Evolutionary conservation across 2,113 vertebrate species (phyloP).

Genomic region (Peromyscus californicus): DNA sequence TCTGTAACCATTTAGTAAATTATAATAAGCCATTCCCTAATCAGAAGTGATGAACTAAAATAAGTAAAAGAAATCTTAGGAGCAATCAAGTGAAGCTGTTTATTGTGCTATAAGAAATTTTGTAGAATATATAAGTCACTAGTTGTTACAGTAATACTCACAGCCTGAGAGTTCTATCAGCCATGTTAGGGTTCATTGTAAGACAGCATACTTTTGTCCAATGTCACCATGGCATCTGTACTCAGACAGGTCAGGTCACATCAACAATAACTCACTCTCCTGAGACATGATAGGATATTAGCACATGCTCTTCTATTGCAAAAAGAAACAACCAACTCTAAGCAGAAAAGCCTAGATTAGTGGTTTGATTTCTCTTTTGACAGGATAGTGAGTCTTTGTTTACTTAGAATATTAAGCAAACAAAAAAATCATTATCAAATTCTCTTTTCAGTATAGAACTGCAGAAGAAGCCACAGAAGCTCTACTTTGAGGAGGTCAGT

Average conservation of each 20-base stretch:
- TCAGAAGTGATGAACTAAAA: neutral
- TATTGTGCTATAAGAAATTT: neutral
- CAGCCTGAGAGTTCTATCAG: neutral
- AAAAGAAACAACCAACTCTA: neutral
- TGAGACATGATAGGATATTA: neutral
- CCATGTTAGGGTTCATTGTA: neutral
- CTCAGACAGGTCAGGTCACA: neutral
- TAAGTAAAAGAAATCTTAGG: neutral
- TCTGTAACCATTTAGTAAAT: constrained; percentile 40
- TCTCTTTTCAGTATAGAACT: neutral
- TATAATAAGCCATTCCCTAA: neutral
- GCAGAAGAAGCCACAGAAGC: neutral
- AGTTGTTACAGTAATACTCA: neutral
- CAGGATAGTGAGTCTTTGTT: neutral
- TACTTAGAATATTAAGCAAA: neutral
- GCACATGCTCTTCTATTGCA: neutral
- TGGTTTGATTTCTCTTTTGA: neutral
- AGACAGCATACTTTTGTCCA: neutral
- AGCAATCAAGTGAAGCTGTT: neutral
- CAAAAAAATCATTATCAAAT: neutral
- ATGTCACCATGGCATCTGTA: neutral
- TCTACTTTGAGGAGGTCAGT: neutral
- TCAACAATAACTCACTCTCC: neutral
- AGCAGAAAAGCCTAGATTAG: neutral
- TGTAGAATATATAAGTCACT: neutral